These are phyloP conservation scores for Scaptomyza hsui DNA, from an alignment of 1,140 invertebrate genomes.

Conservation along the genomic window DNA sequence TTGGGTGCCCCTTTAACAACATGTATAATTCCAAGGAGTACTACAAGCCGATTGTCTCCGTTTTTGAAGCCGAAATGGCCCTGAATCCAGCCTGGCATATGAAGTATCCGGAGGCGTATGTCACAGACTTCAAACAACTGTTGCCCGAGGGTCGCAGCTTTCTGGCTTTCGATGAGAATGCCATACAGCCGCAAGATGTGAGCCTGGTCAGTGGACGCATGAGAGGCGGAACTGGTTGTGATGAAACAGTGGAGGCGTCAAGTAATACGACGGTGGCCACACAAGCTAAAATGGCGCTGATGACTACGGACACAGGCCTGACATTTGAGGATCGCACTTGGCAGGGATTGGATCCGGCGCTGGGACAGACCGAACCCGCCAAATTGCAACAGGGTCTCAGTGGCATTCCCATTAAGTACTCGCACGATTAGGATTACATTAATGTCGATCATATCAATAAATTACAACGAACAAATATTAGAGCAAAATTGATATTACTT, in stretches of 20 bases:
- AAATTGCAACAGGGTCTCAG: constrained; percentile 87
- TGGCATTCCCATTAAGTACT: constrained; percentile 87
- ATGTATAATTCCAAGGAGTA: constrained; percentile 94
- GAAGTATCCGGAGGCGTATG: constrained; percentile 87
- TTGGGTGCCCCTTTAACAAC: constrained; percentile 95
- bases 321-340: constrained; percentile 88
- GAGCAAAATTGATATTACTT: constrained; percentile 28
- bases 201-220: constrained; percentile 89
- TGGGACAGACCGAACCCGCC: constrained; percentile 88
- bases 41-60: constrained; percentile 95
- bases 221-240: constrained; percentile 76
- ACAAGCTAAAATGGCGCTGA: constrained; percentile 84
- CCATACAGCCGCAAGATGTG: constrained; percentile 86
- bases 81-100: constrained; percentile 88
- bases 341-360: constrained; percentile 89
- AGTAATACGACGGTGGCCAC: constrained; percentile 81
- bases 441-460: constrained; percentile 12
- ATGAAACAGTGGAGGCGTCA: constrained; percentile 40
- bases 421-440: constrained; percentile 76
- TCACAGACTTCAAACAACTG: constrained; percentile 91
- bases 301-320: constrained; percentile 86
- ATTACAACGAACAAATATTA: constrained; percentile 32
- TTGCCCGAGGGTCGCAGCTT: constrained; percentile 87
- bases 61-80: constrained; percentile 96
- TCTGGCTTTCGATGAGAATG: constrained; percentile 85